These are phyloP conservation scores for Hybos culiciformis DNA, from an alignment of 2,888 invertebrate species.

Conservation along the genomic window DNA sequence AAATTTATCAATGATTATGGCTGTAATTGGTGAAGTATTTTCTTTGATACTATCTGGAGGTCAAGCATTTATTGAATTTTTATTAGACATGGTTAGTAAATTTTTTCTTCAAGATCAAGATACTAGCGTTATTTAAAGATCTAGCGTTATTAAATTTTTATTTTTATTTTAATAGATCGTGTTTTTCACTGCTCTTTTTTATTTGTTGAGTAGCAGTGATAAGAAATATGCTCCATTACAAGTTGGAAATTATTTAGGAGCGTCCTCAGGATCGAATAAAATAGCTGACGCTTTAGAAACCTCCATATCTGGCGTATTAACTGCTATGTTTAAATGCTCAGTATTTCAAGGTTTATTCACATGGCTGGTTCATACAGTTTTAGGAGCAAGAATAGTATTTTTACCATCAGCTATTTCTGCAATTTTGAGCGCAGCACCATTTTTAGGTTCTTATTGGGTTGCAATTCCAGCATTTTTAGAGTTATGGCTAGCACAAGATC, in stretches of 20 bases:
- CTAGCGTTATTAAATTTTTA: slow-evolving; percentile 1
- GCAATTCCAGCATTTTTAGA: slow-evolving; percentile 88
- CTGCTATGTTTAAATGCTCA: slow-evolving; percentile 93
- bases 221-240: slow-evolving; percentile 87
- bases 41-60: slow-evolving; percentile 80
- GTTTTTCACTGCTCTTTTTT: slow-evolving; percentile 93
- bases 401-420: slow-evolving; percentile 79
- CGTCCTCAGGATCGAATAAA: slow-evolving; percentile 59
- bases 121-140: background rate
- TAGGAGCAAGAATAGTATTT: slow-evolving; percentile 89
- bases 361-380: slow-evolving; percentile 91
- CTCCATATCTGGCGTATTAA: slow-evolving; percentile 86
- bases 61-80: slow-evolving; percentile 76
- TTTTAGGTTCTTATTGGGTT: slow-evolving; percentile 92
- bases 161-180: slow-evolving; percentile 55
- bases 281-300: slow-evolving; percentile 73
- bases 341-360: slow-evolving; percentile 96
- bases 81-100: slow-evolving; percentile 58
- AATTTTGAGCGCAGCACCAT: slow-evolving; percentile 87
- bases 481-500: slow-evolving; percentile 83
- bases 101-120: slow-evolving; percentile 6
- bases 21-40: slow-evolving; percentile 72
- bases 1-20: slow-evolving; percentile 74
- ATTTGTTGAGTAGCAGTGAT: slow-evolving; percentile 76
- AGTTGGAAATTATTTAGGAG: slow-evolving; percentile 66